Evolutionary conservation across 2,797 vertebrate species (phyloP).

Genomic region (Carduelis carduelis): DNA sequence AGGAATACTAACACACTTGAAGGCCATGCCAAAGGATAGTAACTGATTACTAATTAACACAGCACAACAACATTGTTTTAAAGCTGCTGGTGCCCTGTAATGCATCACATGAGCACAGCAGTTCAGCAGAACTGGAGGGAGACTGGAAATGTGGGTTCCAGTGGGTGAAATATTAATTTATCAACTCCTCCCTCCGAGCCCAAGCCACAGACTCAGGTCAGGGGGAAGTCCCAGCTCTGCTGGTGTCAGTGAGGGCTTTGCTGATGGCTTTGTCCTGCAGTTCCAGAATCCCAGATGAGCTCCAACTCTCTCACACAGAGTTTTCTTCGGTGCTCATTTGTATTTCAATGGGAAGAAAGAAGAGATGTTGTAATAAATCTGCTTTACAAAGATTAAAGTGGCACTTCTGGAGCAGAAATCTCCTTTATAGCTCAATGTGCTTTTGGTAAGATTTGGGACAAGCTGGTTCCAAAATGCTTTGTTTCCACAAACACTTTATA

Average conservation of each 20-base stretch:
- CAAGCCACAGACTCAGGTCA: not conserved
- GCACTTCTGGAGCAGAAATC: not conserved
- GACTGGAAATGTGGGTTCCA: not conserved
- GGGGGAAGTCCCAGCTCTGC: not conserved
- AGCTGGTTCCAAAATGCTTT: conserved; percentile 4
- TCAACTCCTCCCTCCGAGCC: not conserved
- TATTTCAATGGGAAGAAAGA: not conserved
- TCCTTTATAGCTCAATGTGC: not conserved
- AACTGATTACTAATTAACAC: not conserved
- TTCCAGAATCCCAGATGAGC: not conserved
- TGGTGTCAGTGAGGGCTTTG: not conserved
- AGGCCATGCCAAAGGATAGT: not conserved
- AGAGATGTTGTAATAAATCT: not conserved
- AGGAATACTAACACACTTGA: not conserved
- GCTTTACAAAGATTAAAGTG: not conserved
- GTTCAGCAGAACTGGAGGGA: not conserved
- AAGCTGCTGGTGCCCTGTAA: not conserved
- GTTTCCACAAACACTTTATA: conserved; percentile 24
- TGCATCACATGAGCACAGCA: not conserved
- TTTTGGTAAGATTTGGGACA: not conserved
- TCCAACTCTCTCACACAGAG: not conserved
- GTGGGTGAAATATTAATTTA: not conserved
- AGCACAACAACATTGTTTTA: not conserved
- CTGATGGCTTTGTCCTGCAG: not conserved
- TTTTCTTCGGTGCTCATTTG: not conserved